Conservation (phyloP, 1,140 invertebrate species). For the Trachymyrmex septentrionalis region DNA sequence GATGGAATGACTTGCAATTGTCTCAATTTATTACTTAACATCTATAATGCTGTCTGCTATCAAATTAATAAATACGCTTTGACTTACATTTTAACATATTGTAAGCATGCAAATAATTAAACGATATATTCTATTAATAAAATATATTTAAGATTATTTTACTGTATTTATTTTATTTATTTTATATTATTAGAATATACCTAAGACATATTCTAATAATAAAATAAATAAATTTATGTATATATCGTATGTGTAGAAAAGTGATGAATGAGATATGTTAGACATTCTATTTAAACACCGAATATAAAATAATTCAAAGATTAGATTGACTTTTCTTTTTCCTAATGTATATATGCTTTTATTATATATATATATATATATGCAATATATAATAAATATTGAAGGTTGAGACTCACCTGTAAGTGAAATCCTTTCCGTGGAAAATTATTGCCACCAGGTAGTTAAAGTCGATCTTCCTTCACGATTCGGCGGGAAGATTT, state of each 20-base stretch:
- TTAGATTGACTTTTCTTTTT: not conserved
- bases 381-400: not conserved
- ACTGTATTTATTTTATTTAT: too few species aligned
- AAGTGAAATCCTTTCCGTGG: conserved; percentile 21
- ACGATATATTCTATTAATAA: not conserved
- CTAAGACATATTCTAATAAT: not conserved
- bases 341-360: not conserved
- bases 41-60: not conserved
- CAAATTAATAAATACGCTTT: not conserved
- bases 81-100: not conserved
- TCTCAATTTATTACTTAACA: conserved; percentile 18
- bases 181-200: too few species aligned
- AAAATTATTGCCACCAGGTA: conserved; percentile 52
- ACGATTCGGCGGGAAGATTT: conserved; percentile 73
- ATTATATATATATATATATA: not conserved
- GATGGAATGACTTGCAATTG: not conserved
- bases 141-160: not conserved
- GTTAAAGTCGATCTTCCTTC: conserved; percentile 72
- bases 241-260: not conserved
- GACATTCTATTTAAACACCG: not conserved
- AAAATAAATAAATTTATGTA: not conserved
- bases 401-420: not conserved
- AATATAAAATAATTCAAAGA: not conserved
- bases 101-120: not conserved
- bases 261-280: not conserved